Base-by-base conservation (phyloP, 2,113 vertebrate species). In the Cyphomyrus plagiostoma region DNA sequence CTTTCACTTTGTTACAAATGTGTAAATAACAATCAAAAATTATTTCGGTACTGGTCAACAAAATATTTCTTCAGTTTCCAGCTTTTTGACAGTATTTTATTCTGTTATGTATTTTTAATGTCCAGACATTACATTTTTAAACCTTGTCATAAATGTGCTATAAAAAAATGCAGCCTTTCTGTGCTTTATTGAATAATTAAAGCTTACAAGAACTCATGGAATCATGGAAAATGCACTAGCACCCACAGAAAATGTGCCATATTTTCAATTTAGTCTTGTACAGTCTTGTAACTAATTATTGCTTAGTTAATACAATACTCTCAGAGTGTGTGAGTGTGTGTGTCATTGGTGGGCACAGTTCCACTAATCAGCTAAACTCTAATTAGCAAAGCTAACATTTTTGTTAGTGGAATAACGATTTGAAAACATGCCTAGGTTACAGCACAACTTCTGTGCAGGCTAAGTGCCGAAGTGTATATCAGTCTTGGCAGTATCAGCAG, bases 101-200 rank as follows among this genome's bases (percentile, higher is more conserved):
- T 53, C 85, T 53, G 85, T 15, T 53, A 87, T 87, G 26, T 53
- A 87, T 87, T 87, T 87, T 87, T 87, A 53, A 87, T 87, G 85
- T 39, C 83, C 26, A n/a, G 30, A 66, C 42, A 88, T 88, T 46
- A 88, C 66, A 62, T 19, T 45, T 88, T 88, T 62, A 88, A 88
- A 62, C 53, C 53, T 42, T 88, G 87, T 66, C 87, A 88, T 88
- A 66, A 88, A 88, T 15, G 35, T 88, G 39, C 23, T 88, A 62
- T 88, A 62, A 88, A 88, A 86, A 88, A 62, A 45, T 39, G 39
- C 49, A 35, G 49, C 49, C 85, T 62, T 23, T 42, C 19, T 42
- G 30, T 4, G 56, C 39, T 62, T 88, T 50, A 62, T 88, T 88
- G 39, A 88, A 88, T 62, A 86, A 62, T 88, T 88, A 45, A 88